phyloP scores from a whole-genome alignment of 2,113 vertebrate genomes.

The Notarius lentiginosus region DNA sequence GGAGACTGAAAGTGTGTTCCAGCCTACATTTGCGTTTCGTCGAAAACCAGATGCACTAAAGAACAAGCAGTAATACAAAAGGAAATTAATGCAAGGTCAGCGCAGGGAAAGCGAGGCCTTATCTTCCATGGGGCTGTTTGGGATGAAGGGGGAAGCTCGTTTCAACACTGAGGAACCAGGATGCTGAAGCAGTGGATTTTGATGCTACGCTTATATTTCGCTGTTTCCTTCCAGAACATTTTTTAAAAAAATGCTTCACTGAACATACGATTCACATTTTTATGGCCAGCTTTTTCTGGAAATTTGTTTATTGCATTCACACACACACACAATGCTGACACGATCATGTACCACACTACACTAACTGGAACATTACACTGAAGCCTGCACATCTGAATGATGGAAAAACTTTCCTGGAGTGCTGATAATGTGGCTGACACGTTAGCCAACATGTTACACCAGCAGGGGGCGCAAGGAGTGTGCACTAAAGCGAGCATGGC shows the following conservation, averaged over 20 bases:
- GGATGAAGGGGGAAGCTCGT: background rate
- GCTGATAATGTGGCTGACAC: background rate
- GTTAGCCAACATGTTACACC: background rate
- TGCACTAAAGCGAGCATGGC: background rate
- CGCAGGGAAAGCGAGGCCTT: background rate
- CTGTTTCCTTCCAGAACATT: constrained; percentile 1
- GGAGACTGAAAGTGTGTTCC: background rate
- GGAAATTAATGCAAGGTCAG: background rate
- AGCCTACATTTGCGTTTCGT: background rate
- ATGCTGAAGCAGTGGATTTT: background rate
- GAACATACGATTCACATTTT: background rate
- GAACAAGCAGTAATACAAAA: background rate
- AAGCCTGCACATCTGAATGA: too few species aligned
- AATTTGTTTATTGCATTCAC: background rate
- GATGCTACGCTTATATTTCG: background rate
- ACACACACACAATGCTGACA: background rate
- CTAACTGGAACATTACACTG: background rate
- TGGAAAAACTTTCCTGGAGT: background rate
- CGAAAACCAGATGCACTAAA: background rate
- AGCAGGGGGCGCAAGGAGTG: background rate
- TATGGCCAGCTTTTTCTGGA: background rate
- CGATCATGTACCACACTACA: background rate
- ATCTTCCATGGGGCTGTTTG: background rate
- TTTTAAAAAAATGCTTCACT: background rate
- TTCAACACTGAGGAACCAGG: background rate